Conservation (phyloP, 92 coral and sea anemone species). For the Phymanthus crucifer region DNA sequence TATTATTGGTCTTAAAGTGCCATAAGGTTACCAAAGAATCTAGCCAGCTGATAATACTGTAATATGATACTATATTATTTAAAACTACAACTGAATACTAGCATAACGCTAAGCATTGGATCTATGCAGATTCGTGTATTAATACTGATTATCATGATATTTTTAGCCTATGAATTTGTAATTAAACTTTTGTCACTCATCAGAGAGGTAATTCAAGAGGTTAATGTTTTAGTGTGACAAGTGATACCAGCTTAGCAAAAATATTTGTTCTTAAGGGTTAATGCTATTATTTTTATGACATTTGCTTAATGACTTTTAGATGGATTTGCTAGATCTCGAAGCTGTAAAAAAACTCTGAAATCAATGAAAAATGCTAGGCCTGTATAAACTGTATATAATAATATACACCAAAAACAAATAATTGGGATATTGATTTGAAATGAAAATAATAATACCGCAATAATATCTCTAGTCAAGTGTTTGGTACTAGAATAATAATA, state of each 20-base stretch:
- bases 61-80: not conserved
- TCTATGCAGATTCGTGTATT: not conserved
- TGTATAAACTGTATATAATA: no score
- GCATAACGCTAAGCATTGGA: not conserved
- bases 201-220: not conserved
- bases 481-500: no score
- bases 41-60: not conserved
- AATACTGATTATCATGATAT: not conserved
- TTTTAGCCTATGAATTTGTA: not conserved
- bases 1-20: no score
- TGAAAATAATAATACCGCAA: no score
- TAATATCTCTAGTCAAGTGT: no score
- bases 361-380: no score
- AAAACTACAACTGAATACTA: not conserved
- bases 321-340: no score
- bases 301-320: no score
- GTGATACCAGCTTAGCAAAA: not conserved
- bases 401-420: no score
- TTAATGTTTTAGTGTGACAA: not conserved
- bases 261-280: not conserved
- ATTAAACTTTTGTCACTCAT: not conserved
- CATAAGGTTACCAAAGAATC: not conserved
- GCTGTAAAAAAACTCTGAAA: no score
- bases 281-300: no score
- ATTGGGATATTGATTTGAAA: no score